Base-by-base conservation (phyloP, 1,140 invertebrate species). In the Mamestra configurata region DNA sequence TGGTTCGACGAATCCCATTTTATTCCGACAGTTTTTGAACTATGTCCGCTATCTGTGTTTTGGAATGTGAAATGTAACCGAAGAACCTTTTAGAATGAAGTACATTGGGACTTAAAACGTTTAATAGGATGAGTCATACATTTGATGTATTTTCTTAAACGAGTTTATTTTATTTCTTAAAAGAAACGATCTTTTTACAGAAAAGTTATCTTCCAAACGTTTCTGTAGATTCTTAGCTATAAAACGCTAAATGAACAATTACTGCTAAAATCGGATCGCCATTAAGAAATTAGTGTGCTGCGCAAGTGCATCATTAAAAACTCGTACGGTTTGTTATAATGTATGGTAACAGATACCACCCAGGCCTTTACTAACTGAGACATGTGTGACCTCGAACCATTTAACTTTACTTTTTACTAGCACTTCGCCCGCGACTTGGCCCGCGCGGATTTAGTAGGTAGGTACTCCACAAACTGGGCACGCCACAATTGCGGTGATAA, bases 1-100 rank as follows among this genome's bases (percentile, higher is more conserved):
- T 53, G 27, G 71, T 55, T 73, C 49, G 35, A 20, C 35, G 46
- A 57, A 57, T 76, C n/a, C 73, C n/a, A 76, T 76, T 76, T 64
- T 49, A 35, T 51, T 61, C 46, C 40, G 53, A 24, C 55, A 35
- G 40, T 20, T 43, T 59, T 20, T 70, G 66, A 70, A 40, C 57
- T 76, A 61, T 76, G 57, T 20, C 73, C 22, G 43, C 35, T 22
- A 76, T 64, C 37, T 76, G 5, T 10, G 43, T 43, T 73, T 46
- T 57, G 18, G 10, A 40, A 43, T 24, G 22, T 11, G 22, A 24
- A 70, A n/a, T 27, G 18, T 22, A 8, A n/a, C n/a, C n/a, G n/a
- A n/a, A 11, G n/a, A 6, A 64, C 11, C 35, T 49, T 64, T 76
- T 64, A 57, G n/a, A 57, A 55, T 57, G 46, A 24, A 53, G 24